Base-by-base conservation (phyloP, 2,113 vertebrate species). In the Macrotis lagotis region DNA sequence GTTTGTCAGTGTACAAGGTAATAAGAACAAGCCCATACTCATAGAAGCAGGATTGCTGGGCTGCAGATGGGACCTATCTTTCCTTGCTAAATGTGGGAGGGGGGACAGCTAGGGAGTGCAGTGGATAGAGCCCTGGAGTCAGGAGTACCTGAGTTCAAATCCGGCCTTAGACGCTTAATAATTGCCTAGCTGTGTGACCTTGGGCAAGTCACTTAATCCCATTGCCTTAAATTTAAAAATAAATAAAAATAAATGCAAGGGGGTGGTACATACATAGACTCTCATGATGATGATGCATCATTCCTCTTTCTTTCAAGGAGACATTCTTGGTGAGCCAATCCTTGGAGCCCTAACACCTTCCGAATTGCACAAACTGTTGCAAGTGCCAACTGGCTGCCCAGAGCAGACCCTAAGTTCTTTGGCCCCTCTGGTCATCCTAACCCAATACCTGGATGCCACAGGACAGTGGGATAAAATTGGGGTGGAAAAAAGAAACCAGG, bases 1-100 rank as follows among this genome's bases (percentile, higher is more conserved):
- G n/a, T 97, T 98, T 10, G 94, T 99, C 94, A 98, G 96, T 26
- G 94, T 98, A 59, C 98, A 98, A 97, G 98, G 98, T 98, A 94
- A 95, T 50, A 9, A 49, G 74, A 51, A 51, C 3, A 48, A 25
- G 74, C 52, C 44, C 12, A 83, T 26, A 11, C 51, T 28, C 49
- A 3, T 10, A 19, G 28, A 19, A 47, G 2, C 2, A 2, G 44
- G 74, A 25, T 37, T 44, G 10, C 26, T 10, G 25, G 47, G 19
- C 28, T 48, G 49, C 16, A 24, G 14, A 37, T 3, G 50, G 25
- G 11, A 10, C 14, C 47, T 37, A 28, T 48, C 19, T 25, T 14
- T 16, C 59, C 28, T 25, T 25, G 5, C n/a, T n/a, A n/a, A n/a
- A n/a, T n/a, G n/a, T n/a, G n/a, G n/a, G n/a, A n/a, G n/a, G n/a